phyloP scores from a whole-genome alignment of 2,888 invertebrate genomes.

The Campoplex capitator region DNA sequence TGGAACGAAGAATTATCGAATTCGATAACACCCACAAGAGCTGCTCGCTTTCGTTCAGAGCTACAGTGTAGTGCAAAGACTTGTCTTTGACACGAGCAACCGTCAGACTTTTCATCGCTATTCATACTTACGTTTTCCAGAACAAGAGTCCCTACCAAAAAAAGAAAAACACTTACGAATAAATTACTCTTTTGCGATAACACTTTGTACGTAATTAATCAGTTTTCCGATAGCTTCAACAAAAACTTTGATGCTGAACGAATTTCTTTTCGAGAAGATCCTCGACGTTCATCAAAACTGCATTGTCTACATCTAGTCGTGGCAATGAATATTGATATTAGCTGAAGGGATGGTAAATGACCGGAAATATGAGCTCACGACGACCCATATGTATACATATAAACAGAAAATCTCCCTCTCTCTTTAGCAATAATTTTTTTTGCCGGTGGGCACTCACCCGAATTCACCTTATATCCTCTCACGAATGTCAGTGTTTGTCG shows the following conservation, averaged over 20 bases:
- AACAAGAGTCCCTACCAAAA: background rate
- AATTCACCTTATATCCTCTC: constrained; percentile 42
- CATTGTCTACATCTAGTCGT: background rate
- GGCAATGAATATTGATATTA: constrained; percentile 11
- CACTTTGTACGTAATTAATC: background rate
- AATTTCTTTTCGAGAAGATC: background rate
- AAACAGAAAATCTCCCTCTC: background rate
- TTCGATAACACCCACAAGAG: background rate
- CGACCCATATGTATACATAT: background rate
- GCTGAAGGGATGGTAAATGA: constrained; percentile 11
- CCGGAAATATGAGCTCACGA: constrained; percentile 19
- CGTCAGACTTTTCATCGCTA: background rate
- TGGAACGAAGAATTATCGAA: too few species aligned
- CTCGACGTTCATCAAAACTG: background rate
- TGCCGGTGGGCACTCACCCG: constrained; percentile 20
- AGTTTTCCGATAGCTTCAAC: background rate
- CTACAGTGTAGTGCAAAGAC: background rate
- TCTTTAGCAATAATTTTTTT: constrained; percentile 42
- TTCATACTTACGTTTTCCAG: background rate
- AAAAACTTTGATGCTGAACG: background rate
- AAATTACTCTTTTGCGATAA: background rate
- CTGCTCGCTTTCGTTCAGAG: background rate
- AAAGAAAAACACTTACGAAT: background rate
- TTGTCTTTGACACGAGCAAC: background rate
- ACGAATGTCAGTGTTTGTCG: constrained; percentile 23